phyloP scores from a whole-genome alignment of 1,140 invertebrate species.

The Papilio dardanus region DNA sequence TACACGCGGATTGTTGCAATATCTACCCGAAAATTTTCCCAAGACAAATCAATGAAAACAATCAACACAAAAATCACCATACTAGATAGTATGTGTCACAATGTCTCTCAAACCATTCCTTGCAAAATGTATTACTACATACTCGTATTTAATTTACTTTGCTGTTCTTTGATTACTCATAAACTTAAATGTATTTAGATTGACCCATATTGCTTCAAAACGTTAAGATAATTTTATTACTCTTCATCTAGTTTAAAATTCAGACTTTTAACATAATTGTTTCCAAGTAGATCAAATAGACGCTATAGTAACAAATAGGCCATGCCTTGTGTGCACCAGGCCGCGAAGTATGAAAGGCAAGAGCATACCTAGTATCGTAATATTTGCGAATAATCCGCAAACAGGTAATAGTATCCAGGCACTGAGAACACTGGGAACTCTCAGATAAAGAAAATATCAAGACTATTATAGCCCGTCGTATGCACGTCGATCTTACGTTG shows the following conservation, averaged over 20 bases:
- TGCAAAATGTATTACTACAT: too few relatives aligned
- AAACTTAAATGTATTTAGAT: not conserved
- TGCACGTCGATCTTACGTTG: constrained; percentile 57
- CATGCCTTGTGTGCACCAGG: constrained; percentile 38
- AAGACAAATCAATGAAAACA: too few relatives aligned
- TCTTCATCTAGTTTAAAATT: not conserved
- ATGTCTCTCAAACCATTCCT: too few relatives aligned
- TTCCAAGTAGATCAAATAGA: not conserved
- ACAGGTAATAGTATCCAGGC: constrained; percentile 70
- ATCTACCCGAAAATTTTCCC: too few relatives aligned
- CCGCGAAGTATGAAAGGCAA: constrained; percentile 46
- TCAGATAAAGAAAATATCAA: constrained; percentile 80
- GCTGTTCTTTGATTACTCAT: too few relatives aligned
- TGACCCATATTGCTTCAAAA: not conserved
- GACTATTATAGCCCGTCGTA: constrained; percentile 73
- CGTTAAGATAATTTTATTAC: not conserved
- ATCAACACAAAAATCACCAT: too few relatives aligned
- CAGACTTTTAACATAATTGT: not conserved
- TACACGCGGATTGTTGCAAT: too few relatives aligned
- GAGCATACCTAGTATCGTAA: constrained; percentile 53
- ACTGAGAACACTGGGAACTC: constrained; percentile 59
- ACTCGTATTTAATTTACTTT: too few relatives aligned
- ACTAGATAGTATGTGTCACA: too few relatives aligned
- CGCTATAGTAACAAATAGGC: not conserved
- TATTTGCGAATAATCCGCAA: constrained; percentile 74